phyloP scores from a whole-genome alignment of 2,888 invertebrate genomes.

The Tetheella fluctuosa region DNA sequence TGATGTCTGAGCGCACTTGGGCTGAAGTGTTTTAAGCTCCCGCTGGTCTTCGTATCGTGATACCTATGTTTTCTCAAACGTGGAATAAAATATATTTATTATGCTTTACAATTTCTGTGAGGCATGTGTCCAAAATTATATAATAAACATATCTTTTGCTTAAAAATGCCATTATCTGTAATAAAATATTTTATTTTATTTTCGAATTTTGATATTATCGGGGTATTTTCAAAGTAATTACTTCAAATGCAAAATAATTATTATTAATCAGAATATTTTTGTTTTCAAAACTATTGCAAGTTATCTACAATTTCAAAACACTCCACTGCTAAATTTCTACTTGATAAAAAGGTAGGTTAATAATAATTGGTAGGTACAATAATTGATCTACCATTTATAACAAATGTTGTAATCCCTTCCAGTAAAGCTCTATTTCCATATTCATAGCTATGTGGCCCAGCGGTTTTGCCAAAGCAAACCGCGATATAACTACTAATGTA shows the following conservation, averaged over 20 bases:
- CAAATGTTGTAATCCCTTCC: constrained; percentile 29
- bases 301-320: not conserved
- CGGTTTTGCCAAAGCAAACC: constrained; percentile 82
- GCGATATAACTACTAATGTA: constrained; percentile 81
- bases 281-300: too few relatives aligned
- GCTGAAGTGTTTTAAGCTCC: not conserved
- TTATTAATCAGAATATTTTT: too few relatives aligned
- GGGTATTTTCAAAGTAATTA: too few relatives aligned
- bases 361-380: not conserved
- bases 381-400: not conserved
- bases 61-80: not conserved
- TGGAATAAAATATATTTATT: not conserved
- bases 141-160: too few relatives aligned
- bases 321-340: not conserved
- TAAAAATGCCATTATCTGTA: too few relatives aligned
- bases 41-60: not conserved
- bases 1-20: constrained; percentile 1
- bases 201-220: not conserved
- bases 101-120: not conserved
- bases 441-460: constrained; percentile 72
- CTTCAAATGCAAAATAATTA: too few relatives aligned
- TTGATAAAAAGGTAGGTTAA: too few relatives aligned
- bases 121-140: too few relatives aligned
- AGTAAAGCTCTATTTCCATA: constrained; percentile 44
- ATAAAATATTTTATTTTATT: not conserved